A percentile compares a stretch with the other conserved stretches of the same genome.
phyloP scores from a whole-genome alignment of 2,888 invertebrate genomes.

The Drosophila birchii region DNA sequence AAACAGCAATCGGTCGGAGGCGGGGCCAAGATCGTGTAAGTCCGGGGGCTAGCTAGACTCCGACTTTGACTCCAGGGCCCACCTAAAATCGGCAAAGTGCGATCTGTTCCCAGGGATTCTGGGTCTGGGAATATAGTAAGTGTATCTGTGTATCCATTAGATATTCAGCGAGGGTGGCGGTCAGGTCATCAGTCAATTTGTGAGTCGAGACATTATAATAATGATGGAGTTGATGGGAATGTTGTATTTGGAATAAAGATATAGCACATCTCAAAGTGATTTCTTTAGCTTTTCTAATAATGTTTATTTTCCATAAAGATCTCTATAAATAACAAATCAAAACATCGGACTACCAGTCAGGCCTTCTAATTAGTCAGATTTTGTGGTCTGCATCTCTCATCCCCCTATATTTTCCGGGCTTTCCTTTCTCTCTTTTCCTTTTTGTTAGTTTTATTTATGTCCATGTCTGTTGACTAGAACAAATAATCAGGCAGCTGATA shows the following conservation, averaged over 20 bases:
- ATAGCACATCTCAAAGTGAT: no score
- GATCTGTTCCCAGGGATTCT: slow-evolving; percentile 61
- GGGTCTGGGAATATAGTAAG: slow-evolving; percentile 15
- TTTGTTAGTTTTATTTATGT: slow-evolving; percentile 65
- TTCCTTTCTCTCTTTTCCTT: slow-evolving; percentile 38
- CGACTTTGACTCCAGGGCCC: slow-evolving; percentile 32
- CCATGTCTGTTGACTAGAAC: slow-evolving; percentile 67
- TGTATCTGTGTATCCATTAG: slow-evolving; percentile 53
- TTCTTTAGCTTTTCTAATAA: not conserved
- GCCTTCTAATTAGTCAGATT: slow-evolving; percentile 64
- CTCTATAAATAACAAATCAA: slow-evolving; percentile 68
- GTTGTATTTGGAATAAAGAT: not conserved
- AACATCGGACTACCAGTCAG: slow-evolving; percentile 51
- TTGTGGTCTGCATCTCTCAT: slow-evolving; percentile 32
- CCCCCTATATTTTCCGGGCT: slow-evolving; percentile 24
- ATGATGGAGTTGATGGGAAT: slow-evolving; percentile 19
- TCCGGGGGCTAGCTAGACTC: slow-evolving; percentile 25
- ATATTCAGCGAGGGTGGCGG: slow-evolving; percentile 46
- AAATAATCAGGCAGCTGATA: slow-evolving; percentile 76
- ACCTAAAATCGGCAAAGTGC: slow-evolving; percentile 65
- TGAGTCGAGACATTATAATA: slow-evolving; percentile 27
- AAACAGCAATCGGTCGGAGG: slow-evolving; percentile 60
- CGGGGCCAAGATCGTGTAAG: slow-evolving; percentile 60
- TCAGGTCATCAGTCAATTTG: slow-evolving; percentile 73
- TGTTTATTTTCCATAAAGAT: not conserved